phyloP scores from a whole-genome alignment of 2,113 vertebrate species.

The Candoia aspera region DNA sequence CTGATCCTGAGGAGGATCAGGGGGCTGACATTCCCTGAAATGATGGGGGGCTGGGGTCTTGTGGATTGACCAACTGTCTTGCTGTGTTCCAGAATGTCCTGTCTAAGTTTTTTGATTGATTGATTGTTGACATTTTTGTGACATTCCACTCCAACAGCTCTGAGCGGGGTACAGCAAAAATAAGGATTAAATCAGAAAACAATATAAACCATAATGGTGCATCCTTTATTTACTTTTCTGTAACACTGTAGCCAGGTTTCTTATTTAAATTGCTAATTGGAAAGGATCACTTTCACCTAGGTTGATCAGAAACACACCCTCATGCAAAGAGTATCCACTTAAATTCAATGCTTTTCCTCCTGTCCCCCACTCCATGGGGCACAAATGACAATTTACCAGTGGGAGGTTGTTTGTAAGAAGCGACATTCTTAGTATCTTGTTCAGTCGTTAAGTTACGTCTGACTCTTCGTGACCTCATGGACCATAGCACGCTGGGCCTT shows the following conservation, averaged over 20 bases:
- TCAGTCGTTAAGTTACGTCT: too few species aligned
- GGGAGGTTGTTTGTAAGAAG: rapidly evolving
- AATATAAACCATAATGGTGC: not conserved
- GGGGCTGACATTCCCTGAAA: not conserved
- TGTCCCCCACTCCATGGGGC: not conserved
- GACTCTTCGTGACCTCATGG: too few species aligned
- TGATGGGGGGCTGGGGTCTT: not conserved
- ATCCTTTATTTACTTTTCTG: not conserved
- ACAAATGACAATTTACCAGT: constrained; percentile 15
- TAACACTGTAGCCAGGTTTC: not conserved
- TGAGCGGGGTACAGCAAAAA: not conserved
- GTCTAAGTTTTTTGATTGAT: not conserved
- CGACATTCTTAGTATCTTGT: rapidly evolving
- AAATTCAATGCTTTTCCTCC: not conserved
- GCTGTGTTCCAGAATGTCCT: not conserved
- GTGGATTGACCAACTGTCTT: not conserved
- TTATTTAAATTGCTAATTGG: not conserved
- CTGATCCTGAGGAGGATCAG: not conserved
- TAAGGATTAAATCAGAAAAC: not conserved
- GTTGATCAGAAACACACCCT: not conserved
- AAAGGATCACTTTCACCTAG: not conserved
- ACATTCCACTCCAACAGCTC: not conserved
- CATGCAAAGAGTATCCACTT: not conserved
- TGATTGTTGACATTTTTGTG: not conserved
- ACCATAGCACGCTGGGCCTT: too few species aligned